Evolutionary conservation across 2,888 invertebrate species (phyloP), one percentile per base, ranked within the genome.

Genomic region (Erannis defoliaria): DNA sequence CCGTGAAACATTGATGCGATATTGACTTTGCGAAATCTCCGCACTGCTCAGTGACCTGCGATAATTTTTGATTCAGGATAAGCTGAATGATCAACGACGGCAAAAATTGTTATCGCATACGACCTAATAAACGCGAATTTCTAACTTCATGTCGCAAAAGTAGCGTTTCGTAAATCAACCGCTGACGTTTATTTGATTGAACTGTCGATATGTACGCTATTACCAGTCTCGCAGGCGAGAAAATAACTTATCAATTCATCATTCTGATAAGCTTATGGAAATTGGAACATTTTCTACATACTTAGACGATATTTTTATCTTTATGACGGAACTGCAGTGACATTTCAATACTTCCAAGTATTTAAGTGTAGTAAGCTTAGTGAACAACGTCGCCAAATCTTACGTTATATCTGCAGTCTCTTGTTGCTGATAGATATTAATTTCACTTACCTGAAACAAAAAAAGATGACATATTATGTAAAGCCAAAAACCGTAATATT

Each of bases 401-500:
- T 59, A 40, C 48, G 54, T 37, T 18, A 59, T 21, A 21, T 49
- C 31, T 26, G 37, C 55, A 50, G 21, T 18, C 21, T 38, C 18
- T 10, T 5, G 40, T 16, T 0, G 53, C n/a, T n/a, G 10, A 10
- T 18, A 19, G 33, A 10, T n/a, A 26, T 46, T 18, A 8, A n/a
- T 9, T 37, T 48, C 51, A 69, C 69, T 69, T 69, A 69, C 69
- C 69, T 67, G 65, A 50, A 70, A 67, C 62, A 69, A 64, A 26
- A 50, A 33, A 53, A 55, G 16, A 2, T n/a, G n/a, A n/a, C n/a
- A n/a, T n/a, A n/a, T n/a, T n/a, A n/a, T n/a, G n/a, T n/a, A n/a
- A n/a, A n/a, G n/a, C n/a, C n/a, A n/a, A n/a, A n/a, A n/a, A n/a
- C n/a, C n/a, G n/a, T n/a, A n/a, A n/a, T n/a, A n/a, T n/a, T n/a